Percentiles rank a stretch among this genome's conserved stretches.
phyloP scores from a whole-genome alignment of 1,140 invertebrate genomes.

The Globodera rostochiensis region DNA sequence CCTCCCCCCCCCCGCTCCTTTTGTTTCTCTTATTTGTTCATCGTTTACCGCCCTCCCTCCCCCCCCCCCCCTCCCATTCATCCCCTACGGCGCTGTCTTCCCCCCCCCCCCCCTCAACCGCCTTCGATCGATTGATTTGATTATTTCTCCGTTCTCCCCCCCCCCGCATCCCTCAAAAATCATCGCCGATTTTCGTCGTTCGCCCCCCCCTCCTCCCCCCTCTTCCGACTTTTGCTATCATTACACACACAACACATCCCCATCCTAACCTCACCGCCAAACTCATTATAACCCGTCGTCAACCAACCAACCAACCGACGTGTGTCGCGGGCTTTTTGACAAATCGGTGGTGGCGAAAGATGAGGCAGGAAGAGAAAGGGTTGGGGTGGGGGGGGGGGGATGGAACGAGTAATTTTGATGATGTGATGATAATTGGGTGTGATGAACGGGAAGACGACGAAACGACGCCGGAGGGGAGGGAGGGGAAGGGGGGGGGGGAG shows the following conservation, averaged over 20 bases:
- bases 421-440: slow-evolving; percentile 1
- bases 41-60: background rate
- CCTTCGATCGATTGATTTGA: background rate
- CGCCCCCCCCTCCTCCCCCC: background rate
- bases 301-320: background rate
- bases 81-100: background rate
- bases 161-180: background rate
- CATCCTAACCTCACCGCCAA: background rate
- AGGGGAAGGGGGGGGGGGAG: background rate
- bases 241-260: background rate
- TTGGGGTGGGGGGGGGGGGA: background rate
- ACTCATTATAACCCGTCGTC: background rate
- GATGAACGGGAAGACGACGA: background rate
- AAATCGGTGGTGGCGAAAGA: background rate
- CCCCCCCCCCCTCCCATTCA: background rate
- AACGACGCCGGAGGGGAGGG: background rate
- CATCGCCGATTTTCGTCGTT: background rate
- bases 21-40: background rate
- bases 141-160: background rate
- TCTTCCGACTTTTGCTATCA: background rate
- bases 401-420: background rate
- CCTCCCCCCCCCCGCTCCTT: too few species aligned
- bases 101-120: too few species aligned
- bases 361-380: background rate
- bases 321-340: background rate